A percentile compares a stretch with the other conserved stretches of the same genome.
Conservation (phyloP, 2,888 invertebrate genomes). For the Eupelmus urozonus region DNA sequence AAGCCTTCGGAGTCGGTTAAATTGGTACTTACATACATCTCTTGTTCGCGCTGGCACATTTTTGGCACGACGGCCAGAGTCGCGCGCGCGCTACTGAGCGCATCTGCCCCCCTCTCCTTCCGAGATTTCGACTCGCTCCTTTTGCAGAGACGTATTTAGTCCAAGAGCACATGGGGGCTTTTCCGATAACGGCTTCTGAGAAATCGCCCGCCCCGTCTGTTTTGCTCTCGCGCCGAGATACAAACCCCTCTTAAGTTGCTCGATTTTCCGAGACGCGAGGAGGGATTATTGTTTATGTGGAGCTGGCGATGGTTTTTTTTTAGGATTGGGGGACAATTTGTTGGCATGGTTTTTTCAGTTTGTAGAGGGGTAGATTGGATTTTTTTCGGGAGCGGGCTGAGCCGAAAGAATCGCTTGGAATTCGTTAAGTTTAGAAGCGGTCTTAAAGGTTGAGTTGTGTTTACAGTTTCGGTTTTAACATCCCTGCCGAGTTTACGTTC, state of each 20-base stretch:
- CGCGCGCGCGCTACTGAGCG: conserved; percentile 64
- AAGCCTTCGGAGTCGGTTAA: conserved; percentile 67
- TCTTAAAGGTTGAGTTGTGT: no score
- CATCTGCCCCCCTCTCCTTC: conserved; percentile 34
- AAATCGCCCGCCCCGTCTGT: conserved; percentile 18
- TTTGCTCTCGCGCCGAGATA: conserved; percentile 21
- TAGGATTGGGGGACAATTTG: no score
- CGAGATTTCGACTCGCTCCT: conserved; percentile 63
- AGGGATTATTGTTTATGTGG: no score
- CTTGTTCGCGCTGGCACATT: conserved; percentile 71
- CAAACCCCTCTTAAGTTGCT: conserved; percentile 28
- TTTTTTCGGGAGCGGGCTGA: no score
- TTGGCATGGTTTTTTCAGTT: no score
- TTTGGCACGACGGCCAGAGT: conserved; percentile 68
- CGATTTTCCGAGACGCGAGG: conserved; percentile 16
- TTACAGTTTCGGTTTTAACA: no score
- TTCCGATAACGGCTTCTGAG: conserved; percentile 63
- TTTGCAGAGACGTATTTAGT: conserved; percentile 71
- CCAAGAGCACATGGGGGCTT: conserved; percentile 64
- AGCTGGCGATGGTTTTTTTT: no score
- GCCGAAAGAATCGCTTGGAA: no score
- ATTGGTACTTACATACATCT: conserved; percentile 73
- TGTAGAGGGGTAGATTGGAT: no score
- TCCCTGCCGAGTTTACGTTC: no score
- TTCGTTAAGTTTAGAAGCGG: no score